Evolutionary conservation across 2,113 vertebrate genomes (phyloP), one percentile per base, ranked within the genome.

Genomic region (Aspiorhynchus laticeps): DNA sequence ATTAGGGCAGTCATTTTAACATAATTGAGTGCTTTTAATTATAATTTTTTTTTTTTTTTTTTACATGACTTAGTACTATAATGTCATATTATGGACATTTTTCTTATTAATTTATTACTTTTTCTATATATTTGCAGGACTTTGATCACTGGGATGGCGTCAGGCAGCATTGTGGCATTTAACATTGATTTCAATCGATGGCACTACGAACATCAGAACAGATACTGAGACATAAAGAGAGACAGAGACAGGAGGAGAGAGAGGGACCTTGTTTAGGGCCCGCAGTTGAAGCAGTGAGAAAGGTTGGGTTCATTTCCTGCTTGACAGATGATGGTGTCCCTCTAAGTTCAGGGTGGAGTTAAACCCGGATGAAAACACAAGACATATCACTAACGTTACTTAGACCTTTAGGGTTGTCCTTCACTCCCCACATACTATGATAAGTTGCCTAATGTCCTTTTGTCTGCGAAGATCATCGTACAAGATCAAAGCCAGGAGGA

Each of bases 121-220:
- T 53, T 14, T 51, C 10, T 67, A 0, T 31, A 74, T 83, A 3
- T 80, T 63, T 94, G 48, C 94, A 99, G 98, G 96, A 99, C 98
- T 90, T 96, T 99, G 92, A 99, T 99, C 93, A 99, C 98, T 17
- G 98, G 98, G 92, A 99, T 99, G 98, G 98, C 98, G 75, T 99
- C 98, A 41, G 98, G 98, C 89, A 99, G 98, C 96, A 99, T 99
- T 1, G 98, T 99, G 94, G 98, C 98, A 85, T 99, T 99, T 93
- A 99, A 99, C 95, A 99, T 99, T 94, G 98, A 99, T 95, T 99
- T 99, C 96, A 99, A 99, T 94, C 97, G 98, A 91, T 99, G 98
- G 98, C 98, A 99, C 93, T 99, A 99, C 91, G 98, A 99, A 90
- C 98, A 99, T 94, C 98, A 99, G 96, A 99, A 99, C 96, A 97